phyloP scores from a whole-genome alignment of 2,797 vertebrate genomes.

The Oceanodroma leucorhoa region DNA sequence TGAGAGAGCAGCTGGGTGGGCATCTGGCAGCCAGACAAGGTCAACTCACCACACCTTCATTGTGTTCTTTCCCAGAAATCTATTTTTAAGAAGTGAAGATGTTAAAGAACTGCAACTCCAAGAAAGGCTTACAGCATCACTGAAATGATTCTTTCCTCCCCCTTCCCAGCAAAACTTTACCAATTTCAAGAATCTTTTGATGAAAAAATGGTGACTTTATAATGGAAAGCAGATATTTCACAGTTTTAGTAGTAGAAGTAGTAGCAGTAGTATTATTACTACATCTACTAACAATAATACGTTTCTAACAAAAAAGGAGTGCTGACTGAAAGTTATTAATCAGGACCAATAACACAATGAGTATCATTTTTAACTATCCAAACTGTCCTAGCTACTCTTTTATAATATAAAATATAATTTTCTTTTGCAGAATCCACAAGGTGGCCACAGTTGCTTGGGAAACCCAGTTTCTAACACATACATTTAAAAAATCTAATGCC shows the following conservation, averaged over 20 bases:
- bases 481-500: not conserved
- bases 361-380: not conserved
- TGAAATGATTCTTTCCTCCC: not conserved
- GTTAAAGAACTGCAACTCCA: not conserved
- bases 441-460: constrained; percentile 22
- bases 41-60: not conserved
- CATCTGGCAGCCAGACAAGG: not conserved
- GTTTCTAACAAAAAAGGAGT: not conserved
- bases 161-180: not conserved
- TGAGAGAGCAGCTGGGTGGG: not conserved
- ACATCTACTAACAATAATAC: not conserved
- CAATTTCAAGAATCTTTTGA: not conserved
- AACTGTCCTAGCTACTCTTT: not conserved
- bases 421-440: constrained; percentile 23
- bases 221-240: not conserved
- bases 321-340: not conserved
- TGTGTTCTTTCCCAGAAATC: not conserved
- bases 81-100: not conserved
- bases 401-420: not conserved
- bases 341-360: not conserved
- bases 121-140: not conserved
- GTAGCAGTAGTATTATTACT: not conserved
- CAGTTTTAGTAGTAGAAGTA: not conserved
- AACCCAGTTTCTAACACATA: not conserved
- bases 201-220: not conserved